These are phyloP conservation scores for Myotis davidii DNA, from an alignment of 2,113 vertebrate genomes.

Conservation along the genomic window DNA sequence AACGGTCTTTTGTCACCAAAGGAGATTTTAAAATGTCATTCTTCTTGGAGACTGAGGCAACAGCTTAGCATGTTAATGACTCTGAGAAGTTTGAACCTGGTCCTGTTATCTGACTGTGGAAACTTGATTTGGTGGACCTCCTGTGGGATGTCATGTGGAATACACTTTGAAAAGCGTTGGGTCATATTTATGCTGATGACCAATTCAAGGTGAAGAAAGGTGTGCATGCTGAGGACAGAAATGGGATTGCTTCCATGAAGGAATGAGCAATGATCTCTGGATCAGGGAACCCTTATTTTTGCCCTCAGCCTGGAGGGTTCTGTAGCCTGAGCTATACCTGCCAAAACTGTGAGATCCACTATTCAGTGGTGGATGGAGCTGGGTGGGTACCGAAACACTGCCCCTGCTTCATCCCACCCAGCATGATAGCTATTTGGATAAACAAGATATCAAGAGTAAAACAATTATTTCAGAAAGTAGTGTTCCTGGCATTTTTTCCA, in stretches of 20 bases:
- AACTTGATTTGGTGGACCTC: background rate
- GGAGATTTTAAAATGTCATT: background rate
- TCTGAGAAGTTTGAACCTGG: background rate
- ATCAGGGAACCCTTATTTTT: constrained; percentile 57
- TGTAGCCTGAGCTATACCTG: background rate
- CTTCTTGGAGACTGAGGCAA: background rate
- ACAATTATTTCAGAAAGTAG: background rate
- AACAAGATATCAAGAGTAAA: background rate
- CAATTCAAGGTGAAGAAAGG: constrained; percentile 70
- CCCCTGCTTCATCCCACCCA: background rate
- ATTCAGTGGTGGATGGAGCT: background rate
- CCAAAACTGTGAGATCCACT: background rate
- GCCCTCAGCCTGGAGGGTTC: constrained; percentile 35
- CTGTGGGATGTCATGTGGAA: background rate
- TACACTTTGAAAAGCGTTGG: background rate
- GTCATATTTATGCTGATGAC: background rate
- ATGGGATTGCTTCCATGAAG: background rate
- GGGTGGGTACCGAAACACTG: background rate
- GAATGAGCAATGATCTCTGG: background rate
- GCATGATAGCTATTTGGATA: background rate
- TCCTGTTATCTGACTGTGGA: background rate
- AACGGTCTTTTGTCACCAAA: background rate
- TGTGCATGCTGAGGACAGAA: constrained; percentile 30
- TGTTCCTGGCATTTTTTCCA: background rate
- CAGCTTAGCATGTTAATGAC: background rate